Evolutionary conservation across 2,888 invertebrate genomes (phyloP), one percentile per base, ranked within the genome.

Genomic region (Andrena flavipes): DNA sequence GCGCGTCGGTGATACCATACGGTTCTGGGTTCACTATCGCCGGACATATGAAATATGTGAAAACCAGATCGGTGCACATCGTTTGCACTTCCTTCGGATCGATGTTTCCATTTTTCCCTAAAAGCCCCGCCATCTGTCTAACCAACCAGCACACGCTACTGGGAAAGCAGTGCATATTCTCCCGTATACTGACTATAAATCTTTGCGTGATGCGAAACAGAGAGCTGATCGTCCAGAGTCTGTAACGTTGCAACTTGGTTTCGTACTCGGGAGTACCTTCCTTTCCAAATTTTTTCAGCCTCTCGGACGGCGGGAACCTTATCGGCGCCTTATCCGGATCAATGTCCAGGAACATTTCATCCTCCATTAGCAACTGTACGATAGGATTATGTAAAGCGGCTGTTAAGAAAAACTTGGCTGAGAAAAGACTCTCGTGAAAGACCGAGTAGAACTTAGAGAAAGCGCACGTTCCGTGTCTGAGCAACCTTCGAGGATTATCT

Each of bases 21-120:
- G 98, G 97, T 93, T 99, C 99, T 0, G 99, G 99, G 95, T 98
- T 98, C 67, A 99, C 97, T 73, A 99, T 98, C 0, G 99, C 99
- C 2, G 99, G 99, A 91, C 99, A 99, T 80, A 99, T 97, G 93
- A 99, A 98, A 92, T 97, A 96, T 10, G 98, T 98, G 92, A 99
- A 97, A 33, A 99, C 97, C 78, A 99, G 95, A 92, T 99, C 99
- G 0, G 98, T 98, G 92, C 98, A 98, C 89, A 99, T 97, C 0
- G 96, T 96, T 91, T 96, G 95, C 4, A 95, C 95, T 90, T 96
- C 95, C 90, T 95, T 95, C 1, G 95, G 94, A 73, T 95, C 95
- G 8, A 95, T 93, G 79, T 95, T 95, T 70, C 95, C 95, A 29
- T 95, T 95, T 88, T 96, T 96, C 20, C 95, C 95, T 42, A 97